phyloP scores from a whole-genome alignment of 2,113 vertebrate genomes.

The Campylomormyrus tamandua region DNA sequence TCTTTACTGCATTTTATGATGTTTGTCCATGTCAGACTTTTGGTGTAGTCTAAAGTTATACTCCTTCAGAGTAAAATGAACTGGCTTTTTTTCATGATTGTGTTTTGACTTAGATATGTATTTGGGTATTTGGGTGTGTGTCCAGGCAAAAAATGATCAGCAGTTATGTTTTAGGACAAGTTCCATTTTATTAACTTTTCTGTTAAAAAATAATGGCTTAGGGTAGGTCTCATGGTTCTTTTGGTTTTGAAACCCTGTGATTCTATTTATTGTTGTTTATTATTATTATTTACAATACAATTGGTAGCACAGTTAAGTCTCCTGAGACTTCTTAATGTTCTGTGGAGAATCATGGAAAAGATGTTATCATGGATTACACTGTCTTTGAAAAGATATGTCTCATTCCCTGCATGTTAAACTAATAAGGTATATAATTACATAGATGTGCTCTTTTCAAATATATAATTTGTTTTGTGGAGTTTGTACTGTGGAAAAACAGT shows the following conservation, averaged over 20 bases:
- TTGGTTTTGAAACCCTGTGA: neutral
- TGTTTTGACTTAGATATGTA: neutral
- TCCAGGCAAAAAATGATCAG: neutral
- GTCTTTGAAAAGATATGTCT: neutral
- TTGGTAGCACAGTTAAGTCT: neutral
- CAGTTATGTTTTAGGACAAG: neutral
- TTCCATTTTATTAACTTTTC: neutral
- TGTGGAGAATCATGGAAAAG: neutral
- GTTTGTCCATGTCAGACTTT: slow-evolving; percentile 29
- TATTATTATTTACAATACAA: neutral
- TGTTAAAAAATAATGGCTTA: neutral
- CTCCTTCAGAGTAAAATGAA: neutral
- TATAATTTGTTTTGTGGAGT: neutral
- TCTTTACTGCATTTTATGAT: neutral
- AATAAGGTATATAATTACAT: neutral
- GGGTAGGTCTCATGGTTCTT: neutral
- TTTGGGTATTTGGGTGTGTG: neutral
- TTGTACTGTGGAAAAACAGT: neutral
- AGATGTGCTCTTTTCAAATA: neutral
- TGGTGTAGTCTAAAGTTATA: neutral
- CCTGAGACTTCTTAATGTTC: neutral
- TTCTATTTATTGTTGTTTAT: neutral
- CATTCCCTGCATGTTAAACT: neutral
- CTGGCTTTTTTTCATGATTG: neutral
- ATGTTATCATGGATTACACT: neutral